Percentiles rank a stretch among this genome's conserved stretches.
These are phyloP conservation scores for Genyomyrus donnyi DNA, from an alignment of 2,113 vertebrate species.

Conservation along the genomic window DNA sequence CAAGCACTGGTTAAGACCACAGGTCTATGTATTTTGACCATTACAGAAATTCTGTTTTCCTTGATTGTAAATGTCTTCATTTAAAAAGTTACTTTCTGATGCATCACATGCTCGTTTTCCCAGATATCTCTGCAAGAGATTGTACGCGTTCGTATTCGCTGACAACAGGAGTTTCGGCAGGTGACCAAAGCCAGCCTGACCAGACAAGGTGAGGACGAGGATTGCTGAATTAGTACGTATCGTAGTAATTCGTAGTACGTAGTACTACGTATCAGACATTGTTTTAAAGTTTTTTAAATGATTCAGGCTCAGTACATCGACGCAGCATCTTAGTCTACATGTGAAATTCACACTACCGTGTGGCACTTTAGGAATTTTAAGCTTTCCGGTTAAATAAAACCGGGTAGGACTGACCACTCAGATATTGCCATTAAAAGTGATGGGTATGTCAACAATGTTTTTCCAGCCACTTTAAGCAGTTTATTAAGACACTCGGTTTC, in stretches of 20 bases:
- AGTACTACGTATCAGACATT: background rate
- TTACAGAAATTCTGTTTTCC: background rate
- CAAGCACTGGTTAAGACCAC: background rate
- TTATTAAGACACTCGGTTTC: background rate
- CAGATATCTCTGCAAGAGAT: background rate
- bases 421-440: background rate
- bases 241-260: too few species aligned
- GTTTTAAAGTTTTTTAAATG: background rate
- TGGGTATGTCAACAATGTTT: background rate
- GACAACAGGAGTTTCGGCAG: slow-evolving; percentile 30
- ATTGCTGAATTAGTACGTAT: background rate
- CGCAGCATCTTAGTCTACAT: background rate
- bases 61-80: background rate
- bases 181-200: slow-evolving; percentile 72
- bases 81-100: background rate
- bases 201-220: slow-evolving; percentile 51
- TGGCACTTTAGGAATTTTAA: background rate
- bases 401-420: background rate
- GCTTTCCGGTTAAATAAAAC: background rate
- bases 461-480: background rate
- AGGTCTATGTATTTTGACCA: background rate
- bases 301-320: background rate
- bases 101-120: background rate
- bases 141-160: background rate
- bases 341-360: background rate